These are phyloP conservation scores for Alouatta palliata DNA, from an alignment of 2,113 vertebrate species.

Conservation along the genomic window DNA sequence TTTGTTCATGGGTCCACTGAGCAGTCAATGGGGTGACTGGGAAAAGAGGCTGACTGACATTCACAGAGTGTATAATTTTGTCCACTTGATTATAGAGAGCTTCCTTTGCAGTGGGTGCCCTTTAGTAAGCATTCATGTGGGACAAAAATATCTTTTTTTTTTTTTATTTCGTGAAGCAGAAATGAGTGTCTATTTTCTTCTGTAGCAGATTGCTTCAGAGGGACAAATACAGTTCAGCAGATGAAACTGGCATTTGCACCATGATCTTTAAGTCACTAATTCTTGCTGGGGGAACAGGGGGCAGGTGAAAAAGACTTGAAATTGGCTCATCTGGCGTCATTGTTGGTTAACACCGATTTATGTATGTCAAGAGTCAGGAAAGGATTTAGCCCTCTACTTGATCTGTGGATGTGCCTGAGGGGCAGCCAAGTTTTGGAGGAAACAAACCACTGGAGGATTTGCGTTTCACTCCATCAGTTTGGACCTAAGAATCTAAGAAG, in stretches of 20 bases:
- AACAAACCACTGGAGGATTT: constrained; percentile 58
- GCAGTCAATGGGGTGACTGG: not conserved
- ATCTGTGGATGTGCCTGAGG: constrained; percentile 52
- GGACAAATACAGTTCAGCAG: not conserved
- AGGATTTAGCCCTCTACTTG: constrained; percentile 51
- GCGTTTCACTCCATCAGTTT: constrained; percentile 53
- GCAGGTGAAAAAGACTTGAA: not conserved
- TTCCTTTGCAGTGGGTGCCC: not conserved
- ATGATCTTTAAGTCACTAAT: not conserved
- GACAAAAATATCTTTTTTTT: not conserved
- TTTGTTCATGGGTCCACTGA: not conserved
- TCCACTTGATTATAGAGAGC: not conserved
- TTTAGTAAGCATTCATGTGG: not conserved
- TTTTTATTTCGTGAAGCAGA: not conserved
- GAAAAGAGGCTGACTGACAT: not conserved
- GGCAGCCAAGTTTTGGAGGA: constrained; percentile 37
- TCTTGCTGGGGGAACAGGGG: not conserved
- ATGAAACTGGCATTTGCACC: not conserved
- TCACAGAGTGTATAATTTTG: not conserved
- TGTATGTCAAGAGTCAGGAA: constrained; percentile 23
- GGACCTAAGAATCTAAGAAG: constrained; percentile 38
- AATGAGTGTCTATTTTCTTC: not conserved
- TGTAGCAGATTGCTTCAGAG: not conserved
- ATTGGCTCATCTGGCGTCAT: constrained; percentile 21
- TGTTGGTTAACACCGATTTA: not conserved